Base-by-base conservation (phyloP, 2,888 invertebrate species). In the Habrosyne pyritoides region DNA sequence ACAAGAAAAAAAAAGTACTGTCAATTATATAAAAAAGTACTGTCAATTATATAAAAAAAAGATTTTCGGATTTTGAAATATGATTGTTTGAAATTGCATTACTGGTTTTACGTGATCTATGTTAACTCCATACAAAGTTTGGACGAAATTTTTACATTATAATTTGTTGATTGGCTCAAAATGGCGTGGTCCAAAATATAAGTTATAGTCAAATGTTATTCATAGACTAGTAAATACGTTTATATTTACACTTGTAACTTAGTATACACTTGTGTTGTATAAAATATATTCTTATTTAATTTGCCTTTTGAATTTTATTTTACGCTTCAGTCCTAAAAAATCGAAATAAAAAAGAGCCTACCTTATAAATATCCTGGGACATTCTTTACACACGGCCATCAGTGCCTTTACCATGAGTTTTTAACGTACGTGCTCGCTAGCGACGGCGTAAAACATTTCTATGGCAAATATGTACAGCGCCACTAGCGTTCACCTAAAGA, bases 201-300 rank as follows among this genome's bases (percentile, higher is more conserved):
- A 66, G 69, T 77, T 78, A 72, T 70, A 70, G 67, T 71, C 65
- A 73, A 75, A 62, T 55, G 60, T 74, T 73, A 73, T 76, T 69
- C 63, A 69, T 69, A 69, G 64, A 18, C 47, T 30, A 47, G 30
- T 50, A 26, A 30, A 42, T 42, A 18, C 18, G 42, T 42, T 42
- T 42, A 68, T 67, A 71, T 70, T 69, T 70, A 71, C 69, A 86
- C 84, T 76, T 79, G 71, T 85, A 82, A 80, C 80, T 76, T 82
- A 82, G 83, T 83, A 77, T 84, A 77, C 74, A 83, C 80, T 70
- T 79, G 86, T 82, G 87, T 84, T 89, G 83, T 86, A 87, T 88
- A 84, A 89, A 88, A 86, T 88, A 86, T 87, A 87, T 87, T 83
- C 84, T 81, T 86, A 86, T 85, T 85, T 84, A 83, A 75, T 69